Base-by-base conservation (phyloP, 2,888 invertebrate genomes). In the Acleris sparsana region DNA sequence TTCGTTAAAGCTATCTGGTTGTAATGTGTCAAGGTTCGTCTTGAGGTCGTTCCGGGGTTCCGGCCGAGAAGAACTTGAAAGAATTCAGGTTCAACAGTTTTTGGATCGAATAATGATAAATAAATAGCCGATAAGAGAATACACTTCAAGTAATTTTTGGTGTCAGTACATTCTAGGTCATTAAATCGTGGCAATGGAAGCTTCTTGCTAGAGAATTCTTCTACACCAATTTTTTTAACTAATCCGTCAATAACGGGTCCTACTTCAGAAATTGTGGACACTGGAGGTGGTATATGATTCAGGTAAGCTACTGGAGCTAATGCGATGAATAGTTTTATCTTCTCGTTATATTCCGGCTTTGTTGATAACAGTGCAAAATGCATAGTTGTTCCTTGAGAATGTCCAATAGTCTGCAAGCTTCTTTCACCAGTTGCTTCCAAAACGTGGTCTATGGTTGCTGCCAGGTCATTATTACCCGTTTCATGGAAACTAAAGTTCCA, bases 401-500 rank as follows among this genome's bases (percentile, higher is more conserved):
- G 95, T 0, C 95, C 96, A 5, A 95, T 82, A 73, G 95, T 95
- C 70, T 93, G 93, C 0, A 96, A 65, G 51, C 92, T 82, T 3
- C 85, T 70, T 53, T 90, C 85, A 0, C 88, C 86, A 0, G 95
- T 95, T 9, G 70, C 62, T 0, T 71, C 51, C 2, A 86, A 68
- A 46, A 85, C 69, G 56, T 73, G 81, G 67, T 85, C 84, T 4
- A 84, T 93, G 79, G 93, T 94, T 0, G 95, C 94, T 3, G 96
- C 95, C 1, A 96, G 72, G 79, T 97, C 97, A 74, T 93, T 93
- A 17, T 83, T 73, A 0, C 95, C 96, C 80, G 95, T 94, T 79
- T 97, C 95, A 77, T 96, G 95, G 89, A 93, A 95, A 69, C 94
- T 94, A 76, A 89, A 94, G 51, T 88, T 69, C 93, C 94, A 94